Evolutionary conservation across 2,113 vertebrate species (phyloP), one percentile per base, ranked within the genome.

Genomic region (Otis tarda): DNA sequence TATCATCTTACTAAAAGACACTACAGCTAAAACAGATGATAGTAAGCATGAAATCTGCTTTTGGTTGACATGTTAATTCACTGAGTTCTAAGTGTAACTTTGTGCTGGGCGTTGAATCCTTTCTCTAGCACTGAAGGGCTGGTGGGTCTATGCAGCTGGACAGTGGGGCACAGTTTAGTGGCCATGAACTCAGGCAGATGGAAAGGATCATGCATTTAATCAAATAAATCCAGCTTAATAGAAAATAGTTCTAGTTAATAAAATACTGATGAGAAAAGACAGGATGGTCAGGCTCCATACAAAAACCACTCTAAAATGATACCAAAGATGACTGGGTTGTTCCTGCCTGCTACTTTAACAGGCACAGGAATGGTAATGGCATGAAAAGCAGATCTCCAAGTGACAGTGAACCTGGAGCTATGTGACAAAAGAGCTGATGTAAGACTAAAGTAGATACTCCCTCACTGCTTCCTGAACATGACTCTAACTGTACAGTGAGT

Each of bases 131-230:
- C 47, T 57, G 68, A 60, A 61, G 23, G 75, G 9, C 35, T 19
- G n/a, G 37, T 39, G 25, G 10, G 14, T 27, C 20, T 83, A 8
- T 31, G 57, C 16, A 80, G 47, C 61, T 47, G 71, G 25, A 45
- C 43, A 37, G 41, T 35, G 45, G 33, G 47, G 11, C 14, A 50
- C 31, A 53, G 69, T 49, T 35, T 55, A 55, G 10, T 50, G 39
- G 27, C 15, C 0, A 0, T 49, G 53, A 41, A 41, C 28, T 31
- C 25, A 45, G 41, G 3, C 8, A 73, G n/a, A 13, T 50, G 68
- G 59, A 90, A 77, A 89, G 14, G 14, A 28, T 60, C 8, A 21
- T 25, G 9, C 9, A 21, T 77, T 86, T 74, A 81, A 50, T 20
- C 21, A 92, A 35, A 79, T 43, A 87, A 94, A 92, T 43, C 9